These are phyloP conservation scores for Microcebus griseorufus DNA, from an alignment of 2,113 vertebrate species.

Conservation along the genomic window DNA sequence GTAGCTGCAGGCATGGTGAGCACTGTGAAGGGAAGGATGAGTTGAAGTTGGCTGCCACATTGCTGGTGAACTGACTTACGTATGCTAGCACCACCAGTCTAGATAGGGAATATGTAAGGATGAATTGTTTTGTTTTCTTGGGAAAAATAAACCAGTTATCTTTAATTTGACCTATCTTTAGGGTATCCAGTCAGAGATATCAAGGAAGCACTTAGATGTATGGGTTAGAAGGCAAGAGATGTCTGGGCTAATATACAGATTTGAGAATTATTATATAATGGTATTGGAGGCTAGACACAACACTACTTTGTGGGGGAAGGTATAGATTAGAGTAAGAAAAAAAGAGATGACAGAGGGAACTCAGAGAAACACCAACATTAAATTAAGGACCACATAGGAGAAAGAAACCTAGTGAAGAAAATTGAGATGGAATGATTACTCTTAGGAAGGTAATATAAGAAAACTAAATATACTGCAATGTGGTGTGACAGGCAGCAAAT, in stretches of 20 bases:
- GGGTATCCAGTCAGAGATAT: not conserved
- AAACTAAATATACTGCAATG: not conserved
- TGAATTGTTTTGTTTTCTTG: not conserved
- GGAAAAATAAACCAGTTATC: not conserved
- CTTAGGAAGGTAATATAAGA: not conserved
- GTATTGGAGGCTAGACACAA: not conserved
- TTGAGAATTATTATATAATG: constrained; percentile 17
- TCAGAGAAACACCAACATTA: not conserved
- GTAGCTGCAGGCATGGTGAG: not conserved
- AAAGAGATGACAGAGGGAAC: not conserved
- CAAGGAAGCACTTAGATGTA: not conserved
- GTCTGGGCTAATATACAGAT: not conserved
- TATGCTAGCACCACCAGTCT: not conserved
- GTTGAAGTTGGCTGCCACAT: not conserved
- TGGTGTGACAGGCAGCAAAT: not conserved
- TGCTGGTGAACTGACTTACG: not conserved
- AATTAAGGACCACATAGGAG: not conserved
- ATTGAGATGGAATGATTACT: not conserved
- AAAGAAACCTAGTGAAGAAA: constrained; percentile 17
- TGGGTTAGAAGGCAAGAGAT: not conserved
- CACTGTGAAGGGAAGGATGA: not conserved
- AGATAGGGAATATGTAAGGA: not conserved
- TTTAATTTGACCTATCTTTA: constrained; percentile 43
- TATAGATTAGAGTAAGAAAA: constrained; percentile 31
- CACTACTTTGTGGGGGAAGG: not conserved